Percentiles rank a stretch among this genome's conserved stretches.
Evolutionary conservation across 2,113 vertebrate genomes (phyloP).

Genomic region (Pangasianodon hypophthalmus): DNA sequence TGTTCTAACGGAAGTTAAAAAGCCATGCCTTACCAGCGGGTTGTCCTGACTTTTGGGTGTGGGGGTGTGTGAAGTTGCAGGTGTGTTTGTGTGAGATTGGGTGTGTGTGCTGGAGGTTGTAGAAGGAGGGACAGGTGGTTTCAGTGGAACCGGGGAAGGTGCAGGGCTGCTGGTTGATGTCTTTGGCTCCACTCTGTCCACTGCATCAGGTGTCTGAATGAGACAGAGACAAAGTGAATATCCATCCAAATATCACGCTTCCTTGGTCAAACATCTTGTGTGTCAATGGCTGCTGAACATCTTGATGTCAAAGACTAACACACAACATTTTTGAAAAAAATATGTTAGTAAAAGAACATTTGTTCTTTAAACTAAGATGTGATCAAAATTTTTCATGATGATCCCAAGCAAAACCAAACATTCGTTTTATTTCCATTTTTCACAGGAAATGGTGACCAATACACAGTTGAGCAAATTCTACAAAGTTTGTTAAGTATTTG

Average conservation of each 20-base stretch:
- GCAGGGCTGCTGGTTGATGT: conserved; percentile 71
- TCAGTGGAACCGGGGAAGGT: conserved; percentile 61
- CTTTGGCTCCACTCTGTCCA: conserved; percentile 81
- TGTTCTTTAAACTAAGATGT: background rate
- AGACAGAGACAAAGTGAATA: background rate
- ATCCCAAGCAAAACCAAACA: background rate
- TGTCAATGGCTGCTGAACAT: background rate
- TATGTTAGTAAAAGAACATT: background rate
- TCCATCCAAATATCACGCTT: background rate
- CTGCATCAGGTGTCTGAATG: conserved; percentile 79
- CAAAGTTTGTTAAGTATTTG: background rate
- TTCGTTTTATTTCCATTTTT: background rate
- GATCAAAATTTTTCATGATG: background rate
- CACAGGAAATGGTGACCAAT: background rate
- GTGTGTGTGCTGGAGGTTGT: conserved; percentile 77
- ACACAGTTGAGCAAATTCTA: background rate
- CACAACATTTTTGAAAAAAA: background rate
- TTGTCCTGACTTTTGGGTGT: conserved; percentile 86
- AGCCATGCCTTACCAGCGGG: conserved; percentile 76
- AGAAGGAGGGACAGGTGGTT: conserved; percentile 67
- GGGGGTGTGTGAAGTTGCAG: conserved; percentile 76
- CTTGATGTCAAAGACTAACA: background rate
- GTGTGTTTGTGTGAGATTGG: conserved; percentile 61
- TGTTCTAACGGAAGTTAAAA: background rate
- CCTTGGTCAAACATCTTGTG: background rate